phyloP scores from a whole-genome alignment of 2,113 vertebrate genomes.

The Opisthocomus hoazin region DNA sequence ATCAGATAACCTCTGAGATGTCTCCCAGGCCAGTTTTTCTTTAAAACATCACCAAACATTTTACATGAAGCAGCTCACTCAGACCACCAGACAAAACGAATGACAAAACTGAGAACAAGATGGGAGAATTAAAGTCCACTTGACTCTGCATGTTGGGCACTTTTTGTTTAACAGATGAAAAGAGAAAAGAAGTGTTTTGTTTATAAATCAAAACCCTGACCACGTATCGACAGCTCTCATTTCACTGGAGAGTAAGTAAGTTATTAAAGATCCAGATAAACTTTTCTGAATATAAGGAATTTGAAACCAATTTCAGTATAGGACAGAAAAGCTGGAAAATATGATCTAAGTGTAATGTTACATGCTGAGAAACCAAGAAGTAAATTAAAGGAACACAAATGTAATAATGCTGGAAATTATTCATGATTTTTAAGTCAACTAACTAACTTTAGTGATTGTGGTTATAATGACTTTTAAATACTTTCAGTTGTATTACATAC shows the following conservation, averaged over 20 bases:
- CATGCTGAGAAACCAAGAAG: not conserved
- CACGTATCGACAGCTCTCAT: not conserved
- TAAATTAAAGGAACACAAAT: not conserved
- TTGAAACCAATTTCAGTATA: not conserved
- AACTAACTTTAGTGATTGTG: not conserved
- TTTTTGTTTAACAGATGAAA: not conserved
- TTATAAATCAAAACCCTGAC: not conserved
- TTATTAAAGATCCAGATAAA: not conserved
- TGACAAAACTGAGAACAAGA: not conserved
- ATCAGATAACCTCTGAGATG: not conserved
- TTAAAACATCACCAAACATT: not conserved
- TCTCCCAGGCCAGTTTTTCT: not conserved
- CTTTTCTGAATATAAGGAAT: not conserved
- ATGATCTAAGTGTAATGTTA: not conserved
- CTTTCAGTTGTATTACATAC: not conserved
- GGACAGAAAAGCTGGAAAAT: not conserved
- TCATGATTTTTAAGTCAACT: not conserved
- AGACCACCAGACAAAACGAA: not conserved
- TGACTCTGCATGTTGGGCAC: not conserved
- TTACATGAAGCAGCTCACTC: not conserved
- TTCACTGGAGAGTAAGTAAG: not conserved
- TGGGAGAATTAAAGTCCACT: not conserved
- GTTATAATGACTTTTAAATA: not conserved
- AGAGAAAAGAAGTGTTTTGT: not conserved
- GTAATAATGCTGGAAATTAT: not conserved